Base-by-base conservation (phyloP, 2,113 vertebrate genomes). In the Callopanchax toddi region DNA sequence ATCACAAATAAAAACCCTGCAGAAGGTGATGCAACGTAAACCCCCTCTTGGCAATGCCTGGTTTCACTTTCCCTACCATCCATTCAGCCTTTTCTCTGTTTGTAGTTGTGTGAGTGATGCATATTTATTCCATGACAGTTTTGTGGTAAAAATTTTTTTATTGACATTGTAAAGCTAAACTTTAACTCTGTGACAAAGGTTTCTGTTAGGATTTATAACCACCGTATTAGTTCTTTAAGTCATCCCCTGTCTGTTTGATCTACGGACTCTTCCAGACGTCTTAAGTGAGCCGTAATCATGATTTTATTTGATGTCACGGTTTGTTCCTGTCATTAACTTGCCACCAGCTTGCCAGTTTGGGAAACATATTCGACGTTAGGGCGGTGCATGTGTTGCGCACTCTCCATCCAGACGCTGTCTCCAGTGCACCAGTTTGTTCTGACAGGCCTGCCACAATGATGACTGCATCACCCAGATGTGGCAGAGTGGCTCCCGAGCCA, bases 371-470 rank as follows among this genome's bases (percentile, higher is more conserved):
- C 94, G 86, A 90, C 91, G 93, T 93, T 91, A 93, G 93, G 93
- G 90, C 85, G 93, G 92, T 91, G 92, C 94, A 94, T 94, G 93
- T 94, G 94, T 95, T 94, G 90, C 92, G 89, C 90, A 93, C 93
- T 93, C 92, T 91, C 90, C 92, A 92, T 92, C 90, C 90, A 90
- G 92, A 92, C 92, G 91, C 89, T 82, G 79, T 92, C 84, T 86
- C 91, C 85, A 85, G 89, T 91, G 94, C 92, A 91, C 86, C 92
- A 93, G 92, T 88, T 89, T 92, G 89, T 93, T 93, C 93, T 96
- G 95, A 97, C 97, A 96, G 92, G 88, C 91, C 92, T 95, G 96
- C 93, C 94, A 97, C 92, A 94, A 91, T 81, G 92, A 96, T 97
- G 93, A 94, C 91, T 91, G 91, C 89, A 90, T 95, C 91, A 91